Percentiles rank a stretch among this genome's conserved stretches.
Conservation (phyloP, 2,113 vertebrate species). For the Melanocharis versteri region DNA sequence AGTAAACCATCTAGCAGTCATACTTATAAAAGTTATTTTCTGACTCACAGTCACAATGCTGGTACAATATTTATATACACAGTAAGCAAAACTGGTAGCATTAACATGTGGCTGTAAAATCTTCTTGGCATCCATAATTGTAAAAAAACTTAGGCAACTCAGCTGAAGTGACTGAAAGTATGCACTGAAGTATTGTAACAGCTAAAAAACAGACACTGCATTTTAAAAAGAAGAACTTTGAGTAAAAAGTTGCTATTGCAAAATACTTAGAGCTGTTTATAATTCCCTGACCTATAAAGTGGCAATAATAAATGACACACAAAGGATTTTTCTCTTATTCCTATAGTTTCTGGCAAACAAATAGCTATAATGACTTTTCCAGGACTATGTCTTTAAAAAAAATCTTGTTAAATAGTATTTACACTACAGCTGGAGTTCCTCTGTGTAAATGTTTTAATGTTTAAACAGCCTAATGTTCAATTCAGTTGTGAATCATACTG, state of each 20-base stretch:
- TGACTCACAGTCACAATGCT: neutral
- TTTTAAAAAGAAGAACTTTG: neutral
- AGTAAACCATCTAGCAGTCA: neutral
- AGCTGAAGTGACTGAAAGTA: conserved; percentile 17
- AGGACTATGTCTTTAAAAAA: conserved; percentile 33
- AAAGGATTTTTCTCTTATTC: conserved; percentile 49
- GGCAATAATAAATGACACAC: conserved; percentile 52
- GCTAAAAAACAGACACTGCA: neutral
- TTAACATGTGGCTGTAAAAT: conserved; percentile 21
- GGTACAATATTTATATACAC: conserved; percentile 24
- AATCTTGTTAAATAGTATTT: conserved; percentile 33
- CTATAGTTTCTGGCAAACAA: conserved; percentile 57
- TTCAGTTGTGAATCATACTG: conserved; percentile 27
- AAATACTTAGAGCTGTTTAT: conserved; percentile 54
- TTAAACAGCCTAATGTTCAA: conserved; percentile 14
- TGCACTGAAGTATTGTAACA: neutral
- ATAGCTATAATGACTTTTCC: conserved; percentile 51
- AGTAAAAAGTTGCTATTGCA: conserved; percentile 27
- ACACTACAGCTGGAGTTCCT: conserved; percentile 25
- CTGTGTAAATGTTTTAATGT: conserved; percentile 20
- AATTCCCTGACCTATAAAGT: conserved; percentile 57
- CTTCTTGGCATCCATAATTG: neutral
- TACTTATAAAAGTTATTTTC: neutral
- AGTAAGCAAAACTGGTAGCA: conserved; percentile 22
- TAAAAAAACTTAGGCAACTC: neutral